Base-by-base conservation (phyloP, 1,140 invertebrate genomes). In the Meloidogyne floridensis region DNA sequence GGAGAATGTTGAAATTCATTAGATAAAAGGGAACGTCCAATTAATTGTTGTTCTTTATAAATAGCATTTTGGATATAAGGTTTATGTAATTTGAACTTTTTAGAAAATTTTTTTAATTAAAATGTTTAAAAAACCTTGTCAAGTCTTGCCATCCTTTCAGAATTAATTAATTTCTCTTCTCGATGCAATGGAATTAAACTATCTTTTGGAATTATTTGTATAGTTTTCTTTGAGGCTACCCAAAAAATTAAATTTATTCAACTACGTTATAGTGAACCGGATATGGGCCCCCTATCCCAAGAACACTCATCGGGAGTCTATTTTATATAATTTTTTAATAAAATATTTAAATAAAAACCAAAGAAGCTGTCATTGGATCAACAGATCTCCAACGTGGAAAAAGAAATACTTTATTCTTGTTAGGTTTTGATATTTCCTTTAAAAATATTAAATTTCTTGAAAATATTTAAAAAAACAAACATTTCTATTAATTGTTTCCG, bases 371-470 rank as follows among this genome's bases (percentile, higher is more conserved):
- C 32, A 78, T 18, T 47, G 77, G 77, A 9, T 78, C 77, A 10
- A 78, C 77, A 11, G 77, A 78, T 7, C 77, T 54, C 77, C 77
- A 78, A 71, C 72, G 69, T 1, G 77, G 77, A 18, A 78, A 78
- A 65, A 78, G 65, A 70, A 71, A 78, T 32, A 69, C 4, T 13
- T 59, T 59, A 59, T 59, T 59, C 13, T 15, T 59, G 13, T 59
- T 11, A 59, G 2, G 56, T 0, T 15, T 59, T 59, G 13, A 9
- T 15, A 59, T 15, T 59, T 59, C 56, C 15, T 59, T 59, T 59
- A 59, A 15, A 59, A 59, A 56, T 10, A 56, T 54, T 54, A 56
- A 10, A 10, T 13, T 56, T 3, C 54, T 56, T 10, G 2, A 5
- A 56, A 56, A 56, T 13, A 10, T 9, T 56, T 32, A 32, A 32